phyloP scores from a whole-genome alignment of 2,888 invertebrate species.

The Lasioglossum vierecki region DNA sequence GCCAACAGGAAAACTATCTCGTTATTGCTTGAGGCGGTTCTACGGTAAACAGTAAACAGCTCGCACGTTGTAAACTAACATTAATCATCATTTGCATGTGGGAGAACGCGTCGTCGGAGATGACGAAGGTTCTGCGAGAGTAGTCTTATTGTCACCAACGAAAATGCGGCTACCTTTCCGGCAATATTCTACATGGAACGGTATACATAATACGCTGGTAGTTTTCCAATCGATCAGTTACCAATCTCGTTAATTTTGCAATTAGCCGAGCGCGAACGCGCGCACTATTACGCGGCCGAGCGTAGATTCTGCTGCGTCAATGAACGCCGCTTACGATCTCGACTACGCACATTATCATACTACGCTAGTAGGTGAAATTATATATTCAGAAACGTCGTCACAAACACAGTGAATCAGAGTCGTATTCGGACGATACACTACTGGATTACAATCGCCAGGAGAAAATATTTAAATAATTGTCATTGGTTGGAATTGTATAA shows the following conservation, averaged over 20 bases:
- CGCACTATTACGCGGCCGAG: background rate
- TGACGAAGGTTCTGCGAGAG: background rate
- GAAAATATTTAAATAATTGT: too few relatives aligned
- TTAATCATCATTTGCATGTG: conserved; percentile 16
- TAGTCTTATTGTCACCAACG: background rate
- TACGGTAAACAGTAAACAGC: conserved; percentile 15
- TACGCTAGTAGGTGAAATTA: background rate
- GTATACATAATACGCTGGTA: background rate
- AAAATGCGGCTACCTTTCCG: background rate
- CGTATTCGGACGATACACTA: background rate
- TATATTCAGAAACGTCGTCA: background rate
- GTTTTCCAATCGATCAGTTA: conserved; percentile 36
- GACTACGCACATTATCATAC: background rate
- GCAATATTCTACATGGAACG: background rate
- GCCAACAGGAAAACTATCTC: background rate
- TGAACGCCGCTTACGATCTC: background rate
- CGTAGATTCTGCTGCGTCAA: conserved; percentile 7
- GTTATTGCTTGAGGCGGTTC: background rate
- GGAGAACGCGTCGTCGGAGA: background rate
- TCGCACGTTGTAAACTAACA: background rate
- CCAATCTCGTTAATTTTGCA: conserved; percentile 24
- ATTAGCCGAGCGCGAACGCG: conserved; percentile 24
- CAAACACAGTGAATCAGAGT: background rate
- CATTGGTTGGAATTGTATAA: too few relatives aligned
- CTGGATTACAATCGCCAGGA: too few relatives aligned